These are phyloP conservation scores for Euura saliciscinereae DNA, from an alignment of 1,140 invertebrate species.

Conservation along the genomic window DNA sequence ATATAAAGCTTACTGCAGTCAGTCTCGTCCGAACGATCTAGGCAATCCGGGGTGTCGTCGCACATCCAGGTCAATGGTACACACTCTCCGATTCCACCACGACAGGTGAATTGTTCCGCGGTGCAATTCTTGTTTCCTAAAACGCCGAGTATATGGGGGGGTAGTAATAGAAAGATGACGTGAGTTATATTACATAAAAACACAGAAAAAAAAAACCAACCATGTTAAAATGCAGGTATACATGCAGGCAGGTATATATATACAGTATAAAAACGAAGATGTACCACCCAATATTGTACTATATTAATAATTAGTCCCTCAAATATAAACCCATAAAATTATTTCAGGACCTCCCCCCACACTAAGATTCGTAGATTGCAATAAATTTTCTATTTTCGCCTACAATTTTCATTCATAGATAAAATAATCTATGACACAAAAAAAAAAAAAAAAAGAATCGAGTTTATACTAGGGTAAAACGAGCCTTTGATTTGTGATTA, in stretches of 20 bases:
- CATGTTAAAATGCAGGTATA: background rate
- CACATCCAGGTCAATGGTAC: slow-evolving; percentile 92
- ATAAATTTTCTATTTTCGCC: no score
- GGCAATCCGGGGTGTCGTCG: slow-evolving; percentile 86
- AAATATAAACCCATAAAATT: no score
- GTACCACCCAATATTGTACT: no score
- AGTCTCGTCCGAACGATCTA: slow-evolving; percentile 86
- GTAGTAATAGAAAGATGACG: background rate
- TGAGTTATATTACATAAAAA: no score
- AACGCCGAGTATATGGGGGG: slow-evolving; percentile 38
- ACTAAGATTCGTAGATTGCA: no score
- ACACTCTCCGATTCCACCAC: slow-evolving; percentile 78
- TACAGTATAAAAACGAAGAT: no score
- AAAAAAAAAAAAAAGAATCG: no score
- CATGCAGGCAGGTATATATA: background rate
- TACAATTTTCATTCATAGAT: no score
- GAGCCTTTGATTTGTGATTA: background rate
- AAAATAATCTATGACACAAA: no score
- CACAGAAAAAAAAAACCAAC: background rate
- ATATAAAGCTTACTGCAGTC: slow-evolving; percentile 82
- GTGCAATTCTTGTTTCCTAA: slow-evolving; percentile 80
- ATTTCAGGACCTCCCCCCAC: no score
- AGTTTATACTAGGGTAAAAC: no score
- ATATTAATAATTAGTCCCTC: no score
- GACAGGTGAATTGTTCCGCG: slow-evolving; percentile 86